A percentile compares a stretch with the other conserved stretches of the same genome.
phyloP scores from a whole-genome alignment of 2,113 vertebrate species.

The Xenopus laevis region DNA sequence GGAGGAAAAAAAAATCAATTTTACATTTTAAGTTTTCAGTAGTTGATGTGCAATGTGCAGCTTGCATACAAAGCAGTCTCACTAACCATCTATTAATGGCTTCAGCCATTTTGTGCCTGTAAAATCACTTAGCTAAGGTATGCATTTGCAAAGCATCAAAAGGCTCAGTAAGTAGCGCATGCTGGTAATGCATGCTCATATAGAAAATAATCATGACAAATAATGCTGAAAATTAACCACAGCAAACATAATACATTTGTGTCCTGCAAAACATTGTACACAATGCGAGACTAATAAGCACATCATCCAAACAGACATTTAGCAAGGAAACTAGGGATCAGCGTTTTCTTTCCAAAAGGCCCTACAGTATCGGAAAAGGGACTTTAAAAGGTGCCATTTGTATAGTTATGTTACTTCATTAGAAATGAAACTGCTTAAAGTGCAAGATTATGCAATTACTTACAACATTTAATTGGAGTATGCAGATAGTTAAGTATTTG shows the following conservation, averaged over 20 bases:
- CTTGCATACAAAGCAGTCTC: constrained; percentile 35
- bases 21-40: constrained; percentile 51
- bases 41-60: constrained; percentile 44
- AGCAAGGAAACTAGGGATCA: background rate
- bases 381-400: background rate
- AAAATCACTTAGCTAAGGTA: constrained; percentile 70
- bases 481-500: background rate
- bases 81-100: constrained; percentile 36
- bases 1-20: constrained; percentile 51
- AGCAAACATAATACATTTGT: constrained; percentile 47
- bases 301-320: constrained; percentile 8
- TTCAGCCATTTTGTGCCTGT: constrained; percentile 59
- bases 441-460: background rate
- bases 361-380: background rate
- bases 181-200: constrained; percentile 48
- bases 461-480: background rate
- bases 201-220: constrained; percentile 20
- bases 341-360: background rate
- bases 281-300: constrained; percentile 21
- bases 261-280: constrained; percentile 14
- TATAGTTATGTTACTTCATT: background rate
- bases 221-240: constrained; percentile 44
- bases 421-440: background rate
- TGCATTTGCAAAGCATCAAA: constrained; percentile 63
- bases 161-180: constrained; percentile 37